A percentile compares a stretch with the other conserved stretches of the same genome.
phyloP scores from a whole-genome alignment of 53 echinoderm and acorn worm species.

The Zoroaster sp. region DNA sequence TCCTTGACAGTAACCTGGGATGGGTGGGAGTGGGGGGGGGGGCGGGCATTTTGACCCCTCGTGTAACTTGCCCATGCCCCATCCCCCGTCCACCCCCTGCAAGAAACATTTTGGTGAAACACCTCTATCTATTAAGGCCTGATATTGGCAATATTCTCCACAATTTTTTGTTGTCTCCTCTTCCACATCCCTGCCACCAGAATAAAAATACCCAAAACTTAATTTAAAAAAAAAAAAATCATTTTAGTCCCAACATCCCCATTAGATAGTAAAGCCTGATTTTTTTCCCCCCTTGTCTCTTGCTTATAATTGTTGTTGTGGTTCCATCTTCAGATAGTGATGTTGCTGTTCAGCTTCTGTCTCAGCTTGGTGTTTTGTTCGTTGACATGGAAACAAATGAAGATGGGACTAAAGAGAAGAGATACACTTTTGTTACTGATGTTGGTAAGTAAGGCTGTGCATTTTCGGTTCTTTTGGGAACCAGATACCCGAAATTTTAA shows the following conservation, averaged over 20 bases:
- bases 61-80: background rate
- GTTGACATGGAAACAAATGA: slow-evolving; percentile 30
- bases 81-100: background rate
- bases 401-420: slow-evolving; percentile 33
- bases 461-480: too few relatives aligned
- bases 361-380: slow-evolving; percentile 34
- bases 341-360: background rate
- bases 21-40: background rate
- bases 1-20: background rate
- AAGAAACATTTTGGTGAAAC: background rate
- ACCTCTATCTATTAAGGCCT: too few relatives aligned
- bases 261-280: too few relatives aligned
- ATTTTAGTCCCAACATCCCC: too few relatives aligned
- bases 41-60: background rate
- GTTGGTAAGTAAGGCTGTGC: slow-evolving; percentile 30
- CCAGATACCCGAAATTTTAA: too few relatives aligned
- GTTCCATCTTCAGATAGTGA: slow-evolving; percentile 33
- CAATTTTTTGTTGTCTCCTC: too few relatives aligned
- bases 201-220: too few relatives aligned
- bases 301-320: background rate
- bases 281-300: too few relatives aligned
- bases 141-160: too few relatives aligned
- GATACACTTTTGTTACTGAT: slow-evolving; percentile 44
- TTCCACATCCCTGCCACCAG: too few relatives aligned
- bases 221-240: too few relatives aligned